Base-by-base conservation (phyloP, 2,888 invertebrate species). In the Elmis aenea region DNA sequence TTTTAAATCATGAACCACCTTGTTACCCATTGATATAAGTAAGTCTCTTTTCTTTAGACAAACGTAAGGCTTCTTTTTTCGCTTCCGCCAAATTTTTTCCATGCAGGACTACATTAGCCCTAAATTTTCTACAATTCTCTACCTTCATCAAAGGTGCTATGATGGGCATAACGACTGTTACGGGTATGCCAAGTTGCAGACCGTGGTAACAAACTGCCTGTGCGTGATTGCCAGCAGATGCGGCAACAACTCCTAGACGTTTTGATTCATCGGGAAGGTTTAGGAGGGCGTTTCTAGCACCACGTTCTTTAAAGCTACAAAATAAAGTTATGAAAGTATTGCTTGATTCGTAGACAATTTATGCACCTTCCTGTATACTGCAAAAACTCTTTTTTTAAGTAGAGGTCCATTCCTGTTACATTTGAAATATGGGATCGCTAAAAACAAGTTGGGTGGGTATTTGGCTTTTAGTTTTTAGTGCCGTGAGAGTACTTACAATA, bases 311-410 rank as follows among this genome's bases (percentile, higher is more conserved):
- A n/a, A n/a, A n/a, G n/a, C n/a, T n/a, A n/a, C n/a, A 47, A 37
- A 45, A 32, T 14, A 37, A 33, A 13, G 10, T 22, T 8, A 2
- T 12, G 8, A 13, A 21, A n/a, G n/a, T 12, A 21, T 16, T 12
- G 10, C 6, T 12, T 13, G 3, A 26, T 12, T 33, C 2, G 9
- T 13, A 32, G 13, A 24, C 18, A 16, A 8, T n/a, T 41, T 42
- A 58, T 60, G n/a, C 67, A 89, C 88, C 91, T 94, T 62, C 95
- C 95, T n/a, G 95, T 96, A 46, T 79, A 82, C 69, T 95, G 94
- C 8, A 92, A 74, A 62, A 90, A 94, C 66, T 96, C 95, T 64
- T 93, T 93, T 69, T 95, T 96, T 53, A 95, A 75, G 67, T 80
- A 95, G 46, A 96, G 75, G 16, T 93, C 85, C 83, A 94, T 87